Evolutionary conservation across 1,140 invertebrate species (phyloP).

Genomic region (Nasonia longicornis): DNA sequence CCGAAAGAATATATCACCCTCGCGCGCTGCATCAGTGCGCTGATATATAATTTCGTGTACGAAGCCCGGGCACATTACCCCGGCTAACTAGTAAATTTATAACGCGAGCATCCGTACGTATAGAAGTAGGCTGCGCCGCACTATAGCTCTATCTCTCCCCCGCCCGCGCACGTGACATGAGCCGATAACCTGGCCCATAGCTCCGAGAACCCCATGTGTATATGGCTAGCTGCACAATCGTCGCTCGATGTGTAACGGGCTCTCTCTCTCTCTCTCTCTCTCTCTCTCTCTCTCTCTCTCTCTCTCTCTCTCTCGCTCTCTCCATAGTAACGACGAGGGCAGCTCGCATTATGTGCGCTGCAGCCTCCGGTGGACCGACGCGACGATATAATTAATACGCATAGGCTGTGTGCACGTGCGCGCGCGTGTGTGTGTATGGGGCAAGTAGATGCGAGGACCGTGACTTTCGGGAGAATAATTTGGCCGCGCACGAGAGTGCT

Average conservation of each 20-base stretch:
- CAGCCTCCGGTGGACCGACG: background rate
- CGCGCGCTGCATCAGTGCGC: too few species aligned
- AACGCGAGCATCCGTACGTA: background rate
- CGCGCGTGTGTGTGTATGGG: background rate
- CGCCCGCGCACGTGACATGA: slow-evolving; percentile 6
- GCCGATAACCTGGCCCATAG: slow-evolving; percentile 26
- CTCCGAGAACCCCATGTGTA: background rate
- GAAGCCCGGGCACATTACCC: background rate
- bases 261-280: background rate
- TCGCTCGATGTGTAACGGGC: slow-evolving; percentile 16
- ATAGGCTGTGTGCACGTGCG: background rate
- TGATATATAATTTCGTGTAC: background rate
- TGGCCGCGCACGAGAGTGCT: background rate
- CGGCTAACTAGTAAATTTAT: slow-evolving; percentile 28
- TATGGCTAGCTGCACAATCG: background rate
- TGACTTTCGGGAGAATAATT: slow-evolving; percentile 22
- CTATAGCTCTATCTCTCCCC: background rate
- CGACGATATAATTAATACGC: slow-evolving; percentile 27
- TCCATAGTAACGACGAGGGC: slow-evolving; percentile 13
- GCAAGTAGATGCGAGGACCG: background rate
- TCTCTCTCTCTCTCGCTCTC: too few species aligned
- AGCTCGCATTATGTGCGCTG: background rate
- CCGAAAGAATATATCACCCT: background rate
- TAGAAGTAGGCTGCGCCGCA: background rate
- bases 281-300: too few species aligned